Evolutionary conservation across 2,113 vertebrate species (phyloP).

Genomic region (Lepisosteus oculatus): DNA sequence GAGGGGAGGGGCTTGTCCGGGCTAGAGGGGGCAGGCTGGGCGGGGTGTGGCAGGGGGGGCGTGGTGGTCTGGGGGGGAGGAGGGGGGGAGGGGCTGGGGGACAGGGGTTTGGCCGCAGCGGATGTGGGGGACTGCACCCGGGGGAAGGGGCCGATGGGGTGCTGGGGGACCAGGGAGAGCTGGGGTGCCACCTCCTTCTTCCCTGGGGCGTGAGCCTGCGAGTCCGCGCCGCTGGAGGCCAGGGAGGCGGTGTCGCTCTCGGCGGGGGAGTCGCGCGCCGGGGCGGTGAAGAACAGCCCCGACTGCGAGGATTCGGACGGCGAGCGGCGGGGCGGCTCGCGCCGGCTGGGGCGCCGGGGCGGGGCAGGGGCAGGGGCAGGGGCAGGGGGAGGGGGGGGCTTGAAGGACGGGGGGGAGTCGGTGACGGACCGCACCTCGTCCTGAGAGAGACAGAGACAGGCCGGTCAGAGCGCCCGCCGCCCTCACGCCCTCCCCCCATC

Average conservation of each 20-base stretch:
- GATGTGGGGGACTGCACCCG: slow-evolving; percentile 80
- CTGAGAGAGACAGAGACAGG: slow-evolving; percentile 66
- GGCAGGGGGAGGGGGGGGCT: slow-evolving; percentile 69
- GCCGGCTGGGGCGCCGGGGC: slow-evolving; percentile 40
- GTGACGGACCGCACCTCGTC: slow-evolving; percentile 78
- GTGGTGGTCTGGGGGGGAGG: slow-evolving; percentile 51
- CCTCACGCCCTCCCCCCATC: too few species aligned
- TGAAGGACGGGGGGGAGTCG: slow-evolving; percentile 76
- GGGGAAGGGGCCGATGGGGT: slow-evolving; percentile 84
- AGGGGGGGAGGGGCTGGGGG: slow-evolving; percentile 40
- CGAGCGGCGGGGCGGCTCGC: slow-evolving; percentile 61
- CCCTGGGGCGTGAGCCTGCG: slow-evolving; percentile 37
- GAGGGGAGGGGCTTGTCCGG: slow-evolving; percentile 49
- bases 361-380: slow-evolving; percentile 26
- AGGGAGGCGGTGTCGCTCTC: slow-evolving; percentile 53
- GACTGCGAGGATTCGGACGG: slow-evolving; percentile 81
- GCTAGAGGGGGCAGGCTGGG: slow-evolving; percentile 38
- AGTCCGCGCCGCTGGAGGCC: slow-evolving; percentile 51
- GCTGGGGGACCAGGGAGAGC: slow-evolving; percentile 72
- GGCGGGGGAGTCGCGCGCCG: slow-evolving; percentile 44
- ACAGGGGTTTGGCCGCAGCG: slow-evolving; percentile 29
- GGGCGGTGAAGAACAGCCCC: slow-evolving; percentile 78
- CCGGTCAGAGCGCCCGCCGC: neutral
- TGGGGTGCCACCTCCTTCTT: slow-evolving; percentile 62
- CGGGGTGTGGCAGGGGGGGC: slow-evolving; percentile 29